Evolutionary conservation across 2,797 vertebrate genomes (phyloP).

Genomic region (Scomberomorus guttatus): DNA sequence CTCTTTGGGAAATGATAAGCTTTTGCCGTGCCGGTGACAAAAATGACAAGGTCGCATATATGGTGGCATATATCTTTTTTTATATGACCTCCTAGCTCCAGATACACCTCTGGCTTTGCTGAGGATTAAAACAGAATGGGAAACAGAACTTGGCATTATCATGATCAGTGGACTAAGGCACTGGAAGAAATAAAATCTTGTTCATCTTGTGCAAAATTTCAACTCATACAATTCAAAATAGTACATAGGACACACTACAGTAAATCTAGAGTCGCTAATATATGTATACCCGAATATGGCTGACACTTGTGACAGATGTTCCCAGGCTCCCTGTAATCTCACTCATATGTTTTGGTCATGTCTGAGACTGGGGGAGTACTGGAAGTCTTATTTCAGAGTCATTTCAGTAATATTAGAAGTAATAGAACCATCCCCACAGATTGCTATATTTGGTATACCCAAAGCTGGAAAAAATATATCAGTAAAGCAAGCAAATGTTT

Average conservation of each 20-base stretch:
- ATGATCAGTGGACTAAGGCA: not conserved
- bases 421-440: too few relatives aligned
- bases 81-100: not conserved
- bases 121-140: constrained; percentile 4
- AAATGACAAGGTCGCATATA: not conserved
- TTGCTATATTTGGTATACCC: not conserved
- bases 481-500: not conserved
- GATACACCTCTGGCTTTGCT: not conserved
- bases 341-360: too few relatives aligned
- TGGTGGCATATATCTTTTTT: too few relatives aligned
- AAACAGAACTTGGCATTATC: constrained; percentile 11
- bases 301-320: not conserved
- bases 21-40: not conserved
- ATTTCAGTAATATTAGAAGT: too few relatives aligned
- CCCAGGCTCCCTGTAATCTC: not conserved
- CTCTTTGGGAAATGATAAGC: not conserved
- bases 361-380: too few relatives aligned
- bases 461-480: not conserved
- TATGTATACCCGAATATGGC: not conserved
- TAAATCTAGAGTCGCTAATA: not conserved
- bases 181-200: constrained; percentile 1
- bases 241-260: not conserved
- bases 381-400: too few relatives aligned
- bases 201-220: constrained; percentile 7
- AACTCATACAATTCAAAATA: constrained; percentile 2